Percentiles rank a stretch among this genome's conserved stretches.
phyloP scores from a whole-genome alignment of 2,797 vertebrate species.

The Parambassis ranga region DNA sequence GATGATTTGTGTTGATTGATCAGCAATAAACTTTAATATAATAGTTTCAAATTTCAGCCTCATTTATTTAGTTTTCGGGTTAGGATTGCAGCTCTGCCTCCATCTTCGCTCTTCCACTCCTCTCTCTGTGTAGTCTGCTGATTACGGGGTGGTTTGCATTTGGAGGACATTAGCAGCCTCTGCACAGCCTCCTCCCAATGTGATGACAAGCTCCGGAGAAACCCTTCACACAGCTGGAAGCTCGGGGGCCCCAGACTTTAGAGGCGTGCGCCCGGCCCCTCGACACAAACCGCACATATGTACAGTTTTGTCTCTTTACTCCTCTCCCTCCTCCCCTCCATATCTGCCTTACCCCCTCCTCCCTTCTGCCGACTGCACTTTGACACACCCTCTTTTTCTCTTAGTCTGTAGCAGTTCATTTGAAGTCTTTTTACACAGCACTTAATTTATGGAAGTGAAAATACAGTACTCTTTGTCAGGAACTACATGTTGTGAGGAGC shows the following conservation, averaged over 20 bases:
- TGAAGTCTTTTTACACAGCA: slow-evolving; percentile 33
- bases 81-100: neutral
- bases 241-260: slow-evolving; percentile 64
- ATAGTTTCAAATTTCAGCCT: no score
- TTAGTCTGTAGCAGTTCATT: slow-evolving; percentile 40
- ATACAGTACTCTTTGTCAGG: neutral
- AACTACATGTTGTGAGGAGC: no score
- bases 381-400: slow-evolving; percentile 26
- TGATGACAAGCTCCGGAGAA: slow-evolving; percentile 76
- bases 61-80: neutral
- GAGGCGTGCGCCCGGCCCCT: slow-evolving; percentile 55
- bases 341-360: slow-evolving; percentile 26
- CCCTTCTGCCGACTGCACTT: neutral
- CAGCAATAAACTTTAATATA: no score
- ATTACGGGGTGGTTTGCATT: slow-evolving; percentile 47
- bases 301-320: slow-evolving; percentile 61
- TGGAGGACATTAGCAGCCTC: slow-evolving; percentile 59
- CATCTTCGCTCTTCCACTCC: neutral
- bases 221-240: slow-evolving; percentile 73
- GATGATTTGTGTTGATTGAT: no score
- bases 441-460: slow-evolving; percentile 18
- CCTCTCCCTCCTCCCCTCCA: slow-evolving; percentile 35
- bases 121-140: slow-evolving; percentile 3
- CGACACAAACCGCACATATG: slow-evolving; percentile 50
- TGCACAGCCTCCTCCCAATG: slow-evolving; percentile 68